A percentile compares a stretch with the other conserved stretches of the same genome.
These are phyloP conservation scores for Atrina japonica DNA, from an alignment of 2,888 invertebrate species.

Conservation along the genomic window DNA sequence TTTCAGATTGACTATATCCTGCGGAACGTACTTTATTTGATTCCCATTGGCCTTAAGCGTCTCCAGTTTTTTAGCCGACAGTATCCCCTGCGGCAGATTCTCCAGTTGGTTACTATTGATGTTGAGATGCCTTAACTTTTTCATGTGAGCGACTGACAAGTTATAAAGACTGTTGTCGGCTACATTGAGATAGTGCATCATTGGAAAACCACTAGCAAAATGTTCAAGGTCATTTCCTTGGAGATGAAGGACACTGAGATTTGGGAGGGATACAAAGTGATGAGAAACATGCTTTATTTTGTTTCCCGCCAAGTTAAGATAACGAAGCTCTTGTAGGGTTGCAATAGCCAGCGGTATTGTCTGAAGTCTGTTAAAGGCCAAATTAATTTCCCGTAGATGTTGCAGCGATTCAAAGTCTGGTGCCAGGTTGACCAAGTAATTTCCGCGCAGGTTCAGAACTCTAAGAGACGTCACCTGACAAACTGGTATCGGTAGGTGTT, in stretches of 20 bases:
- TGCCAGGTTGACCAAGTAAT: slow-evolving; percentile 71
- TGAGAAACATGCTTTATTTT: slow-evolving; percentile 63
- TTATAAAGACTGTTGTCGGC: slow-evolving; percentile 70
- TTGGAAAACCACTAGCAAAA: slow-evolving; percentile 64
- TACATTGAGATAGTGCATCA: slow-evolving; percentile 72
- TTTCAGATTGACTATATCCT: slow-evolving; percentile 73
- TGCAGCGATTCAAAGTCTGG: slow-evolving; percentile 72
- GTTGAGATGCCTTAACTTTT: slow-evolving; percentile 69
- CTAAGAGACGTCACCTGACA: slow-evolving; percentile 65
- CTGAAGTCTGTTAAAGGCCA: slow-evolving; percentile 73
- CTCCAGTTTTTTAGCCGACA: slow-evolving; percentile 65
- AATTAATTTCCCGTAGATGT: slow-evolving; percentile 70
- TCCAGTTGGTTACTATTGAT: slow-evolving; percentile 72
- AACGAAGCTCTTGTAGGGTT: slow-evolving; percentile 62
- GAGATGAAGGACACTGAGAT: slow-evolving; percentile 68
- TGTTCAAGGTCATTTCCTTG: slow-evolving; percentile 69
- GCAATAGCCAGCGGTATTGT: slow-evolving; percentile 64
- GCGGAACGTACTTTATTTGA: slow-evolving; percentile 69
- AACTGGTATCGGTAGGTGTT: slow-evolving; percentile 72
- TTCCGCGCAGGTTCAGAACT: slow-evolving; percentile 64
- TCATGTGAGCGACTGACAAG: slow-evolving; percentile 73
- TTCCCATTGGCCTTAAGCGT: slow-evolving; percentile 71
- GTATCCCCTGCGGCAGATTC: slow-evolving; percentile 74
- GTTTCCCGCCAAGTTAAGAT: slow-evolving; percentile 70
- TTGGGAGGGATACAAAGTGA: slow-evolving; percentile 56